Conservation (phyloP, 2,797 vertebrate species). For the Dermochelys coriacea region DNA sequence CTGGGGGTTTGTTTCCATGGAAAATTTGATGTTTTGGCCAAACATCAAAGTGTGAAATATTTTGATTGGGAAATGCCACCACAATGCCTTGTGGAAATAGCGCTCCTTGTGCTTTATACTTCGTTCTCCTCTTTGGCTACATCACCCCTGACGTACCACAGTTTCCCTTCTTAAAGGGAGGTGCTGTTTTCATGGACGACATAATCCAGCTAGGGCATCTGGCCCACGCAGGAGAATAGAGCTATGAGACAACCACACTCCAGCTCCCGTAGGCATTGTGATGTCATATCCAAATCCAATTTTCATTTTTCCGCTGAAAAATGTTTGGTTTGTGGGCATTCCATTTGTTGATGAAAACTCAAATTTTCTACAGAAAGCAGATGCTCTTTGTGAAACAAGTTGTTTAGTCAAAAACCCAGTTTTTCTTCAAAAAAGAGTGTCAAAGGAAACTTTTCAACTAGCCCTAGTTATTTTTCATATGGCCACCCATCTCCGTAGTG, state of each 20-base stretch:
- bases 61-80: too few relatives aligned
- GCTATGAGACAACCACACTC: neutral
- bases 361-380: neutral
- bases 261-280: neutral
- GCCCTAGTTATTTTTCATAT: neutral
- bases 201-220: neutral
- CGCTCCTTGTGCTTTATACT: neutral
- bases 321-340: neutral
- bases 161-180: neutral
- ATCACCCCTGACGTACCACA: neutral
- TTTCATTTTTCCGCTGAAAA: neutral
- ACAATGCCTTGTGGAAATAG: accelerated
- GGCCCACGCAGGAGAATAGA: neutral
- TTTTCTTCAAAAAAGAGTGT: neutral
- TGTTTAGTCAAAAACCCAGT: neutral
- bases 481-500: neutral
- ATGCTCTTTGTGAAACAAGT: neutral
- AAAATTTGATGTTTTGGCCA: neutral
- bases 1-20: neutral
- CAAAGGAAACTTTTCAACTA: neutral
- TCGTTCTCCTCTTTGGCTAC: neutral
- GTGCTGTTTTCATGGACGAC: neutral
- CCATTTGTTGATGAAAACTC: neutral
- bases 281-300: neutral
- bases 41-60: neutral